Conservation (phyloP, 92 coral and sea anemone genomes). For the Micromussa lordhowensis region DNA sequence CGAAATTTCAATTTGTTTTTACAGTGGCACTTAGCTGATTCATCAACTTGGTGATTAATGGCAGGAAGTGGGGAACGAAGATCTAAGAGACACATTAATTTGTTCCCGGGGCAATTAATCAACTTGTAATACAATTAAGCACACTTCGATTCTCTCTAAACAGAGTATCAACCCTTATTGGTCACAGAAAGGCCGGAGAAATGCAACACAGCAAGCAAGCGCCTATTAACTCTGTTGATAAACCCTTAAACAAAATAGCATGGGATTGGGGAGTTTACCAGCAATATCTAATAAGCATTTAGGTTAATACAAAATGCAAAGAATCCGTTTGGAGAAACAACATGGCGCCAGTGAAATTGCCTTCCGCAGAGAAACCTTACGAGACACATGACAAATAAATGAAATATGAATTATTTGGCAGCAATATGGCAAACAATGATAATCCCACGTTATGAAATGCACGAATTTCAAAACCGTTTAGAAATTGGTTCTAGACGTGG, state of each 20-base stretch:
- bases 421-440: neutral
- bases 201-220: neutral
- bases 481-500: neutral
- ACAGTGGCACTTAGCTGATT: slow-evolving; percentile 19
- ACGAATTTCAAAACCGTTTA: too few species aligned
- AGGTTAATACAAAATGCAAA: neutral
- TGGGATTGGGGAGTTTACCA: neutral
- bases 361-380: neutral
- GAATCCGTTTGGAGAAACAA: neutral
- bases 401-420: slow-evolving; percentile 31
- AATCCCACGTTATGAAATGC: neutral
- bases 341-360: slow-evolving; percentile 27
- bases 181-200: neutral
- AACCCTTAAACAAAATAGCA: neutral
- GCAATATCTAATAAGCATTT: neutral
- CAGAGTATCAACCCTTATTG: neutral
- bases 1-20: slow-evolving; percentile 22
- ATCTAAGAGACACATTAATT: slow-evolving; percentile 40
- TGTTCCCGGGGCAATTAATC: slow-evolving; percentile 41
- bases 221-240: neutral
- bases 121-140: slow-evolving; percentile 46
- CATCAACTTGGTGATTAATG: slow-evolving; percentile 50
- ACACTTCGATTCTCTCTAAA: slow-evolving; percentile 7
- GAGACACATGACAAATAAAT: slow-evolving; percentile 21
- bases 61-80: slow-evolving; percentile 52